Evolutionary conservation across 1,140 invertebrate genomes (phyloP), one percentile per base, ranked within the genome.

Genomic region (Polypedilum pembai): DNA sequence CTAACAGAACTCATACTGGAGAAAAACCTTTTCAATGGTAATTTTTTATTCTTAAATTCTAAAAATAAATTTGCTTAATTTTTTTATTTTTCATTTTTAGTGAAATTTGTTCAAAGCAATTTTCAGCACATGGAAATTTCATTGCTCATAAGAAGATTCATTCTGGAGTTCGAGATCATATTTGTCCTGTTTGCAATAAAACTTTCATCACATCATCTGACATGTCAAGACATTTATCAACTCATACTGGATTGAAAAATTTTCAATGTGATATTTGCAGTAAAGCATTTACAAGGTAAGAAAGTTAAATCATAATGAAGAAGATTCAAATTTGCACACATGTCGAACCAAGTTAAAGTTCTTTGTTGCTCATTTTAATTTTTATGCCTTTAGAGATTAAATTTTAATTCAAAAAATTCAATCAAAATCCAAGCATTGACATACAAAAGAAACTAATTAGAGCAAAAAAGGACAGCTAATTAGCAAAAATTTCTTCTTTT

Each of bases 1-100:
- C n/a, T n/a, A n/a, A n/a, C n/a, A n/a, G n/a, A n/a, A n/a, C 89
- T 15, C 93, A 95, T 77, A 92, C 91, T 8, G 91, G 92, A 4
- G 90, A 92, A 76, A 87, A 91, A 78, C 91, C 91, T 0, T 92
- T 93, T 79, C 89, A 92, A 74, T 95, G 93, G 45, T 56, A 56
- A 56, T n/a, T n/a, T n/a, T n/a, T n/a, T n/a, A n/a, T n/a, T n/a
- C n/a, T n/a, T n/a, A n/a, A n/a, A n/a, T n/a, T n/a, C n/a, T n/a
- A n/a, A n/a, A n/a, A n/a, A 33, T 33, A 5, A 33, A 33, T 33
- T 33, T 33, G n/a, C n/a, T 33, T 3, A 33, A 33, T 33, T 33
- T 33, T 5, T 5, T 33, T 33, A 3, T 33, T 33, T 15, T 45
- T 45, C 41, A 45, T 56, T 56, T 15, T 12, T 33, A 56, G 45